Evolutionary conservation across 2,113 vertebrate species (phyloP).

Genomic region (Hypocryptadius cinnamomeus): DNA sequence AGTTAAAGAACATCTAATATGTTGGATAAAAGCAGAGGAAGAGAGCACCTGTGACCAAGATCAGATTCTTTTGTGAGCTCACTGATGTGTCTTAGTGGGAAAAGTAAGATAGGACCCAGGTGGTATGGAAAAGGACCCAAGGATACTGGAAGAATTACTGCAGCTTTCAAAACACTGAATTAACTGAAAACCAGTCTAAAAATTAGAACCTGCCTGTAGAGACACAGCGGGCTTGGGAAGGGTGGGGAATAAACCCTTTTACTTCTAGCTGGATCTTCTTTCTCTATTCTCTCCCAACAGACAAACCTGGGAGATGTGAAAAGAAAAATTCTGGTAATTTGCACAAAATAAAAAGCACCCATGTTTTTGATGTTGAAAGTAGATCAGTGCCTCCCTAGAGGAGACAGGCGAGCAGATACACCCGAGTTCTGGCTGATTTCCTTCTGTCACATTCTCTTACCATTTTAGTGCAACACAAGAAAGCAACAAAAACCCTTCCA

Average conservation of each 20-base stretch:
- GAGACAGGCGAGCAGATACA: not conserved
- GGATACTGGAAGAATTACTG: not conserved
- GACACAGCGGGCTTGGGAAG: not conserved
- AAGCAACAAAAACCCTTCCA: not conserved
- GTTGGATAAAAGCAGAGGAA: not conserved
- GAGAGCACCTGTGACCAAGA: not conserved
- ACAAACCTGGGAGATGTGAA: not conserved
- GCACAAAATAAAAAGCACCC: not conserved
- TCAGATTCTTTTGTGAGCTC: not conserved
- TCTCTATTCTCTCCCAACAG: not conserved
- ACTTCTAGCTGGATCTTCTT: not conserved
- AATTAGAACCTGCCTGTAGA: not conserved
- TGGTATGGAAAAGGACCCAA: not conserved
- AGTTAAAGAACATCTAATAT: not conserved
- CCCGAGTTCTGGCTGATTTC: not conserved
- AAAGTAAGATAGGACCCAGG: not conserved
- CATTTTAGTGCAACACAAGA: not conserved
- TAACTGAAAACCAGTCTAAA: not conserved
- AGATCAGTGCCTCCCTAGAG: not conserved
- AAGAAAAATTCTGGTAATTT: not conserved
- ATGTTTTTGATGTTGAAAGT: not conserved
- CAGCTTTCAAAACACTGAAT: not conserved
- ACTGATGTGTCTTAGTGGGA: not conserved
- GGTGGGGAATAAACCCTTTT: not conserved
- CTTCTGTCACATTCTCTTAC: constrained; percentile 33